A percentile compares a stretch with the other conserved stretches of the same genome.
phyloP scores from a whole-genome alignment of 2,797 vertebrate genomes.

The Helostoma temminkii region DNA sequence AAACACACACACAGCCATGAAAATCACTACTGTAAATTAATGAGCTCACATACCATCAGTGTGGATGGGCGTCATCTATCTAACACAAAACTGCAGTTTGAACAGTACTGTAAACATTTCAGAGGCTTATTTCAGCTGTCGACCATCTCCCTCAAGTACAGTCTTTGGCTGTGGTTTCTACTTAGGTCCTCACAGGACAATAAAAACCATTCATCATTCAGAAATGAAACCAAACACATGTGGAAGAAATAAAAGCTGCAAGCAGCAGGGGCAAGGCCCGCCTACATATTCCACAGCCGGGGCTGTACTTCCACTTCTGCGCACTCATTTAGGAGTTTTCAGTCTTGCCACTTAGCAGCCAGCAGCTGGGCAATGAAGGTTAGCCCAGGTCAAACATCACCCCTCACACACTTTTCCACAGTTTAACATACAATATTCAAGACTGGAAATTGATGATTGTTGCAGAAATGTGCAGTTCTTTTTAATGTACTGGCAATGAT shows the following conservation, averaged over 20 bases:
- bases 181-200: slow-evolving; percentile 7
- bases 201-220: neutral
- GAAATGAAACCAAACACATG: slow-evolving; percentile 33
- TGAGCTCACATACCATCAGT: neutral
- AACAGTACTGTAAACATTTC: neutral
- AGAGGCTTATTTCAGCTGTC: slow-evolving; percentile 18
- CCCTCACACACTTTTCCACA: slow-evolving; percentile 1
- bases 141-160: neutral
- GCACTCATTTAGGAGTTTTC: slow-evolving; percentile 29
- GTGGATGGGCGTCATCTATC: slow-evolving; percentile 5
- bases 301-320: slow-evolving; percentile 26
- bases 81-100: neutral
- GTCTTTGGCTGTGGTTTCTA: neutral
- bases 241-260: slow-evolving; percentile 22
- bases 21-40: neutral
- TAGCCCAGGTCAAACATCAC: slow-evolving; percentile 11
- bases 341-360: slow-evolving; percentile 37
- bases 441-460: neutral
- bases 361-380: slow-evolving; percentile 40
- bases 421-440: neutral
- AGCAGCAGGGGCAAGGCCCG: slow-evolving; percentile 17
- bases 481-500: too few species aligned
- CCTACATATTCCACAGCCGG: slow-evolving; percentile 46
- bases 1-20: neutral
- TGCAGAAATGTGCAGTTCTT: too few species aligned